Evolutionary conservation across 2,888 invertebrate genomes (phyloP).

Genomic region (Drosophila pseudotakahashii): DNA sequence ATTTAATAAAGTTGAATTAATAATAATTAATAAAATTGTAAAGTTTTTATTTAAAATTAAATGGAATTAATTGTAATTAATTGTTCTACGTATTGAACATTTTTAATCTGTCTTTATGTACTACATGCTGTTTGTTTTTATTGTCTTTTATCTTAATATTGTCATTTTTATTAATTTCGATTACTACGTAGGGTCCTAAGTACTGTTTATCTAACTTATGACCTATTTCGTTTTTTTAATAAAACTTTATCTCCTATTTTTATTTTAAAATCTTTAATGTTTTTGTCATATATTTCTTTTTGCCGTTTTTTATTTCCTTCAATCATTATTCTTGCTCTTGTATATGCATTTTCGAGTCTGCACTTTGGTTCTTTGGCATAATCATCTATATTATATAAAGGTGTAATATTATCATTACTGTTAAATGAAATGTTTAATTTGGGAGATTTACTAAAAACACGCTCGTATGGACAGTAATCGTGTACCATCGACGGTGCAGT

Average conservation of each 20-base stretch:
- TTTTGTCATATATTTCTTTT: no score
- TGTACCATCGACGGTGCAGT: neutral
- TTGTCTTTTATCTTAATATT: no score
- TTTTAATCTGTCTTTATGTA: neutral
- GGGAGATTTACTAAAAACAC: neutral
- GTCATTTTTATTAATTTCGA: no score
- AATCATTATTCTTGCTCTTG: no score
- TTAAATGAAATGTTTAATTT: neutral
- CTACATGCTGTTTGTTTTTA: no score
- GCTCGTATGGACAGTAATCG: neutral
- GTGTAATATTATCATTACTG: neutral
- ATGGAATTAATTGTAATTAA: neutral
- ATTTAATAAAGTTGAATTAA: neutral
- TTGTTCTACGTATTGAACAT: neutral
- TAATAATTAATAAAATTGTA: neutral
- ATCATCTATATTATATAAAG: neutral
- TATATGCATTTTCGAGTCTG: no score
- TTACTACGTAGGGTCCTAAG: no score
- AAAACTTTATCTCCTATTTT: slow-evolving; percentile 1
- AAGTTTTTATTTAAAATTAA: neutral
- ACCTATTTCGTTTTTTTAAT: slow-evolving; percentile 1
- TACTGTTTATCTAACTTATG: neutral
- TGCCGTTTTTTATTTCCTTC: no score
- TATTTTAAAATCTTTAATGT: neutral
- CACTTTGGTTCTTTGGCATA: neutral